Evolutionary conservation across 2,113 vertebrate genomes (phyloP).

Genomic region (Paramormyrops kingsleyae): DNA sequence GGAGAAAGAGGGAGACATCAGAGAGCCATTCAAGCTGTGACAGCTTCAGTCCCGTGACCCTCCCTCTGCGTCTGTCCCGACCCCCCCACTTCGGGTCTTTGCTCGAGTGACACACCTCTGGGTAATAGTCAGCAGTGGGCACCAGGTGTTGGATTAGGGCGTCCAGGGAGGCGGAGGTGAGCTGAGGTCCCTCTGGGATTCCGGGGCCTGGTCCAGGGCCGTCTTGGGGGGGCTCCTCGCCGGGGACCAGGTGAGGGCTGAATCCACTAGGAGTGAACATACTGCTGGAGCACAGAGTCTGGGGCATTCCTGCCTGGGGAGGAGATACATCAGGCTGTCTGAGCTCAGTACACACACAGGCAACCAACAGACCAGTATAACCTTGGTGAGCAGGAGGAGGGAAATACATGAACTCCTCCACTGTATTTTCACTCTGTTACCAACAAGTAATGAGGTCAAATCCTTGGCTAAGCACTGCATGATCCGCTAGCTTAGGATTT

Average conservation of each 20-base stretch:
- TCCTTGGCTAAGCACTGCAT: not conserved
- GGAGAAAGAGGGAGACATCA: constrained; percentile 4
- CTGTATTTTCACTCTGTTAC: not conserved
- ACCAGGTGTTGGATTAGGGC: constrained; percentile 83
- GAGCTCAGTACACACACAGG: not conserved
- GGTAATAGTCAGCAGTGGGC: constrained; percentile 85
- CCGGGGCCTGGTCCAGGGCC: constrained; percentile 62
- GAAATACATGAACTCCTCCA: not conserved
- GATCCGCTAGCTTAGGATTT: not conserved
- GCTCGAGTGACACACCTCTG: constrained; percentile 59
- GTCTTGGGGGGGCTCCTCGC: constrained; percentile 65
- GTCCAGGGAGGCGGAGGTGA: constrained; percentile 83
- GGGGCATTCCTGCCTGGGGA: constrained; percentile 76
- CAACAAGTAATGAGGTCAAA: not conserved
- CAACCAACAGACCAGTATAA: not conserved
- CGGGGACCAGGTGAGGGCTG: constrained; percentile 69
- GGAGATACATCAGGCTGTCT: not conserved
- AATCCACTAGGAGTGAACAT: constrained; percentile 81
- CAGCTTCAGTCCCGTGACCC: not conserved
- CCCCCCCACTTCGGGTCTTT: not conserved
- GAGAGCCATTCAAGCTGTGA: not conserved
- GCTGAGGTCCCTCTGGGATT: constrained; percentile 67
- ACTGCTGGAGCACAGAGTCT: constrained; percentile 70
- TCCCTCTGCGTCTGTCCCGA: not conserved
- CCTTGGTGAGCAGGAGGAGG: not conserved